phyloP scores from a whole-genome alignment of 2,888 invertebrate species.

The Apocheima hispidaria region DNA sequence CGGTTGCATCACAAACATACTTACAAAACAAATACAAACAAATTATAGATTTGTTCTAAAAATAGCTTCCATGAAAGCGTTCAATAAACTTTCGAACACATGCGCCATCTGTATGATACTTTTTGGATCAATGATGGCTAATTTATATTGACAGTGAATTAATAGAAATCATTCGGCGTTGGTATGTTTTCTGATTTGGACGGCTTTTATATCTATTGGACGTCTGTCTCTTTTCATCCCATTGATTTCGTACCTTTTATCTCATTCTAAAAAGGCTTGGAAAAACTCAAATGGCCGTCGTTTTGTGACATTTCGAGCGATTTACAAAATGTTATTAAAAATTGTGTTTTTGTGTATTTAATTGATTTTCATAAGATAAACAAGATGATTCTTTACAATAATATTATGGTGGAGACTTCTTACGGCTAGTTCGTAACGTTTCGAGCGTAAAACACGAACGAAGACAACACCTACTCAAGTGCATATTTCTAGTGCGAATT shows the following conservation, averaged over 20 bases:
- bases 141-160: constrained; percentile 33
- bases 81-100: constrained; percentile 80
- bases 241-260: constrained; percentile 38
- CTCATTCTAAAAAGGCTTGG: constrained; percentile 58
- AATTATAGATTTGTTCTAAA: constrained; percentile 55
- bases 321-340: constrained; percentile 59
- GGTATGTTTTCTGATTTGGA: constrained; percentile 52
- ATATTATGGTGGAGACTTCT: constrained; percentile 11
- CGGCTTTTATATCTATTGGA: constrained; percentile 49
- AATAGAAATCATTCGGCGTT: constrained; percentile 28
- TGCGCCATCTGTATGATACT: constrained; percentile 76
- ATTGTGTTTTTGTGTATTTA: constrained; percentile 56
- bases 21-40: background rate
- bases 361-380: constrained; percentile 67
- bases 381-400: constrained; percentile 50
- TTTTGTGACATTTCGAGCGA: constrained; percentile 73
- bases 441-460: constrained; percentile 35
- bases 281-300: constrained; percentile 74
- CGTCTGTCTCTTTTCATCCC: constrained; percentile 53
- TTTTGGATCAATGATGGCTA: constrained; percentile 51
- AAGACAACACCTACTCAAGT: constrained; percentile 46
- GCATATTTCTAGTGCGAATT: constrained; percentile 37
- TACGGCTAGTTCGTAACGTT: constrained; percentile 42
- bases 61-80: constrained; percentile 73
- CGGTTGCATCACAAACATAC: background rate